Percentiles rank a stretch among this genome's conserved stretches.
Conservation (phyloP, 2,113 vertebrate genomes). For the Megaceryle torquata region DNA sequence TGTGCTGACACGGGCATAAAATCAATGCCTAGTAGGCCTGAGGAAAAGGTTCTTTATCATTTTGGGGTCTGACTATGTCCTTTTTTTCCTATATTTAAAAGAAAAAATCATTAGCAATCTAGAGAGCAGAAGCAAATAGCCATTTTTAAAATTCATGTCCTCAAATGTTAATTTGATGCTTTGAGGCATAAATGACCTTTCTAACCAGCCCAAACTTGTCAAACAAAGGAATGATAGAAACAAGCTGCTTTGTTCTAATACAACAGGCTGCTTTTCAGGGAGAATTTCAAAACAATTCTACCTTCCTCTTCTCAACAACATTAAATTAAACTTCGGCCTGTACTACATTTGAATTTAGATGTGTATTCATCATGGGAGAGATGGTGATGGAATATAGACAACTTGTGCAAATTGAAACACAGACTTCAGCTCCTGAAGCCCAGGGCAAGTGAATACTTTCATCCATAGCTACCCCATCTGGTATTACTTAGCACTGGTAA, state of each 20-base stretch:
- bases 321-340: slow-evolving; percentile 56
- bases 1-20: slow-evolving; percentile 14
- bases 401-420: not conserved
- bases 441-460: not conserved
- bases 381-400: slow-evolving; percentile 2
- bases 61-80: not conserved
- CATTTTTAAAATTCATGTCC: slow-evolving; percentile 76
- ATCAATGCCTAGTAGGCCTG: slow-evolving; percentile 29
- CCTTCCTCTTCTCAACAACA: slow-evolving; percentile 49
- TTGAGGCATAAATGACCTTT: slow-evolving; percentile 79
- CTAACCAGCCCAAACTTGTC: slow-evolving; percentile 70
- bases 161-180: slow-evolving; percentile 80
- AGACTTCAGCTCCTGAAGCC: not conserved
- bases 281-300: slow-evolving; percentile 70
- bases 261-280: slow-evolving; percentile 67
- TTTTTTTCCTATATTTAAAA: not conserved
- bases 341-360: slow-evolving; percentile 34
- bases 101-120: slow-evolving; percentile 60
- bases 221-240: slow-evolving; percentile 72
- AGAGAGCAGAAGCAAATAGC: slow-evolving; percentile 66
- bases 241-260: slow-evolving; percentile 74
- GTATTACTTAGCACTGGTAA: not conserved
- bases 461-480: not conserved
- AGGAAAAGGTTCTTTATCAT: slow-evolving; percentile 7
- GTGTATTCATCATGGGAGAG: not conserved